Base-by-base conservation (phyloP, 2,888 invertebrate genomes). In the Amphiduros pacificus region DNA sequence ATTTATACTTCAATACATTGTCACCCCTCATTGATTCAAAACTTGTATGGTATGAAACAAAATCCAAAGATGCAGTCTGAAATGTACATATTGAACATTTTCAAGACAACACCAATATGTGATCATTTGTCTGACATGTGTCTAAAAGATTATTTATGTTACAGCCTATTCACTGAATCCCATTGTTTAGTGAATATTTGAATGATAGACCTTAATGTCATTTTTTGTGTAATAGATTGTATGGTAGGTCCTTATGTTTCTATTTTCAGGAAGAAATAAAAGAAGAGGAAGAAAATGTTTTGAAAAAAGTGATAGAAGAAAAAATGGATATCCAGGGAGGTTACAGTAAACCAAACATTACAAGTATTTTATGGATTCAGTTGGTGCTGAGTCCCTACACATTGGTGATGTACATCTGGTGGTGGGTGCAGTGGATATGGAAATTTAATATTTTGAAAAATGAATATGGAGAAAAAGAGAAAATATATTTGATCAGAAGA, bases 241-340 rank as follows among this genome's bases (percentile, higher is more conserved):
- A n/a, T n/a, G 36, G 36, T 36, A 36, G 36, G 11, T 11, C 17
- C 17, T 9, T 36, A 17, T 9, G 11, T 11, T 36, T 44, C 22
- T 20, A 11, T 9, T 44, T 41, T 27, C 62, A 84, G 83, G 83
- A 82, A 55, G 83, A 83, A 68, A 71, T 81, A 26, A 91, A 89
- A 79, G 89, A 90, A 70, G 91, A 93, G 80, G 88, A 91, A 67
- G 94, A 95, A 76, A 86, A 85, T 62, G 87, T 93, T 41, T 89
- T 95, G 59, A 87, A 89, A 66, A 87, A 88, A 78, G 89, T 96
- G 2, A 90, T 96, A 62, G 92, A 91, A 82, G 90, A 94, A 70
- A 94, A 94, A 77, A 92, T 95, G 90, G 94, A 94, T 76, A 94
- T 95, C 52, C 89, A 84, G 85, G 95, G 95, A 22, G 93, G 92